phyloP scores from a whole-genome alignment of 2,888 invertebrate species.

The Drosophila neonasuta region DNA sequence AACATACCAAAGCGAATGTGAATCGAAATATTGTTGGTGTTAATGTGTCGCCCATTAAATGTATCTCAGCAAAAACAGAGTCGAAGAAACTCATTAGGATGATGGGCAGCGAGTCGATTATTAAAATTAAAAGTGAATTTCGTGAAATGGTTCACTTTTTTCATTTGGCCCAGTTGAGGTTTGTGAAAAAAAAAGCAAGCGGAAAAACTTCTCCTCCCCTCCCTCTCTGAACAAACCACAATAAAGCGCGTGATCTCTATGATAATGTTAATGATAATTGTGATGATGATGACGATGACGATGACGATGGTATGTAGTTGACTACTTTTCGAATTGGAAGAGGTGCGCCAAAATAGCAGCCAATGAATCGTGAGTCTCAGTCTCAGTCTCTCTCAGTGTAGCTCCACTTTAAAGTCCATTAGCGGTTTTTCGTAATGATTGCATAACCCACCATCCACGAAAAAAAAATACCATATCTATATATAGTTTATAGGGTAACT shows the following conservation, averaged over 20 bases:
- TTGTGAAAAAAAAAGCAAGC: background rate
- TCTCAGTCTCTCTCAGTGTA: constrained; percentile 19
- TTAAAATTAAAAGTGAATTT: constrained; percentile 73
- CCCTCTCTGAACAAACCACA: constrained; percentile 1
- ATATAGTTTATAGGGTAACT: constrained; percentile 67
- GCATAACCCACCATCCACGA: constrained; percentile 32
- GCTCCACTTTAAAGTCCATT: constrained; percentile 67
- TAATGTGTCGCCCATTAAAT: constrained; percentile 62
- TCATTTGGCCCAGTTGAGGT: constrained; percentile 27
- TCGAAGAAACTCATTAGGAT: constrained; percentile 43
- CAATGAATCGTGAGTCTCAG: constrained; percentile 20
- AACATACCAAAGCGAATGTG: constrained; percentile 13
- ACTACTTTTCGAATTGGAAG: constrained; percentile 33
- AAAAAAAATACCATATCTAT: background rate
- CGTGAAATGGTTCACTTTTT: constrained; percentile 59
- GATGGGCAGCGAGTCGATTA: constrained; percentile 55
- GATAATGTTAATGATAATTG: constrained; percentile 57
- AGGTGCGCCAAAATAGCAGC: constrained; percentile 65
- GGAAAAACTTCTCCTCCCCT: constrained; percentile 29
- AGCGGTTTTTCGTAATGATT: constrained; percentile 50
- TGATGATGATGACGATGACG: constrained; percentile 45
- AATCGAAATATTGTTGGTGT: constrained; percentile 36
- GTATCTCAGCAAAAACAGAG: constrained; percentile 18
- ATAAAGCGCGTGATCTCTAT: constrained; percentile 55
- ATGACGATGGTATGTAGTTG: constrained; percentile 34